Evolutionary conservation across 2,888 invertebrate species (phyloP).

Genomic region (Parnassius smintheus): DNA sequence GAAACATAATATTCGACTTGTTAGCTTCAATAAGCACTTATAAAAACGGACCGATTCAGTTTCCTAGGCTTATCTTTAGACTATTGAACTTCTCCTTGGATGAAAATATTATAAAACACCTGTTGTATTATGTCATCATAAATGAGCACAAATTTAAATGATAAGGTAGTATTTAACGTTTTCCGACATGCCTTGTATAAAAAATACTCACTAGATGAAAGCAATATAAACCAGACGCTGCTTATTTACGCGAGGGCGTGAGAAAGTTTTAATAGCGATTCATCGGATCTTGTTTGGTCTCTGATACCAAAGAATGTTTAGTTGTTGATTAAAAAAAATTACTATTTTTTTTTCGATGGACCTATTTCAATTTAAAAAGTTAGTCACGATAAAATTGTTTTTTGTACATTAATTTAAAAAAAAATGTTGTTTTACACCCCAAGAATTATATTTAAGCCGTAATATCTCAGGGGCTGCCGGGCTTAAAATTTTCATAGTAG

Average conservation of each 20-base stretch:
- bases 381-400: too few species aligned
- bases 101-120: background rate
- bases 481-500: too few species aligned
- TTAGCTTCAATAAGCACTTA: slow-evolving; percentile 23
- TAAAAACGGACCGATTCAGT: slow-evolving; percentile 13
- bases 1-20: slow-evolving; percentile 23
- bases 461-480: too few species aligned
- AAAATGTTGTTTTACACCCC: too few species aligned
- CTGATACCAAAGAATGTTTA: slow-evolving; percentile 15
- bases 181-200: slow-evolving; percentile 23
- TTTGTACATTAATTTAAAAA: too few species aligned
- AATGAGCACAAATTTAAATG: too few species aligned
- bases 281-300: slow-evolving; percentile 51
- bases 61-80: slow-evolving; percentile 15
- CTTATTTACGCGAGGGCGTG: slow-evolving; percentile 51
- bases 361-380: too few species aligned
- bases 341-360: background rate
- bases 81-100: slow-evolving; percentile 3
- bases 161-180: too few species aligned
- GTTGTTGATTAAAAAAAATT: background rate
- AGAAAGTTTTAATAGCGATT: slow-evolving; percentile 64
- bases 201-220: slow-evolving; percentile 41
- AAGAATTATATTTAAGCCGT: too few species aligned
- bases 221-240: slow-evolving; percentile 54
- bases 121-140: too few species aligned